phyloP scores from a whole-genome alignment of 2,113 vertebrate genomes.

The Sturnus vulgaris region DNA sequence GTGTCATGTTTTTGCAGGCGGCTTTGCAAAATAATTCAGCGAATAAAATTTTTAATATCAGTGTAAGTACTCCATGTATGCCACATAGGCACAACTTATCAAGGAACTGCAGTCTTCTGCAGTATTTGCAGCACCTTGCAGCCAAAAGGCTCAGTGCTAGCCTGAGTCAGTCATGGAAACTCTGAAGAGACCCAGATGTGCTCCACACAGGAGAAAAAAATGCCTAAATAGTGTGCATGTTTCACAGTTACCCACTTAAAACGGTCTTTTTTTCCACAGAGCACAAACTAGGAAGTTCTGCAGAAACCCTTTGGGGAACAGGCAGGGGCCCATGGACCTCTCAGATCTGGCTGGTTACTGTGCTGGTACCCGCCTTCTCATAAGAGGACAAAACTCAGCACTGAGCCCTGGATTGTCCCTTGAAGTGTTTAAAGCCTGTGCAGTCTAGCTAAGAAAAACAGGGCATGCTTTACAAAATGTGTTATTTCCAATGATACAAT shows the following conservation, averaged over 20 bases:
- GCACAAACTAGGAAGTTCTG: not conserved
- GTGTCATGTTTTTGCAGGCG: conserved; percentile 66
- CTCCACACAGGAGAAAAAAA: not conserved
- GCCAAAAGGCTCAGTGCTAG: not conserved
- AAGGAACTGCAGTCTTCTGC: not conserved
- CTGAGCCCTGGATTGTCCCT: not conserved
- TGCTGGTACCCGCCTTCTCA: fast-evolving
- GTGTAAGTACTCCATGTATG: not conserved
- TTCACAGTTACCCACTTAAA: not conserved
- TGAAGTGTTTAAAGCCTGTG: not conserved
- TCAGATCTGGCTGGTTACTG: fast-evolving
- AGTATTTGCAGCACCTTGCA: not conserved
- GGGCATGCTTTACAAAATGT: not conserved
- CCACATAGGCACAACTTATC: not conserved
- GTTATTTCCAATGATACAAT: not conserved
- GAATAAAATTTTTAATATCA: conserved; percentile 34
- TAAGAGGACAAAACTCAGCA: not conserved
- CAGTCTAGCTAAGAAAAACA: not conserved
- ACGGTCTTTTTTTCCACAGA: not conserved
- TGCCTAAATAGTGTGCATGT: not conserved
- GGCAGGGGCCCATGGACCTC: fast-evolving
- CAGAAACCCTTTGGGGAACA: not conserved
- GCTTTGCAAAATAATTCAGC: conserved; percentile 25
- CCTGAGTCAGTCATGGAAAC: not conserved
- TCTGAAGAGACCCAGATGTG: not conserved